A percentile compares a stretch with the other conserved stretches of the same genome.
Evolutionary conservation across 2,888 invertebrate species (phyloP).

Genomic region (Diabrotica balteata): DNA sequence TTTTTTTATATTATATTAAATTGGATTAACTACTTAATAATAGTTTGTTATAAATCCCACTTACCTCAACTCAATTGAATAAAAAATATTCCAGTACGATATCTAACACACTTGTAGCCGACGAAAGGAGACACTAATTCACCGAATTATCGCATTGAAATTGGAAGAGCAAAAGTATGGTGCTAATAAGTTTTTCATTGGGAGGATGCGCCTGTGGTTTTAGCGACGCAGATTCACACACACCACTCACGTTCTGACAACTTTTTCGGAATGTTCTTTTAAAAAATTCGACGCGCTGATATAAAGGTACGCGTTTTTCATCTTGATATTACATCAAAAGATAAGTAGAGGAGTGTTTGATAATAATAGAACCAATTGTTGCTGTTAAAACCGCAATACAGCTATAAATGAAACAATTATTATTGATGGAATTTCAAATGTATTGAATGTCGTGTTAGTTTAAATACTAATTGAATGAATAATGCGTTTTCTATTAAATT

Average conservation of each 20-base stretch:
- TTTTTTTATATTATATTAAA: no score
- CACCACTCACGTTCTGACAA: neutral
- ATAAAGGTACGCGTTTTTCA: no score
- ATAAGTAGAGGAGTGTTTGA: neutral
- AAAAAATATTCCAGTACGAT: no score
- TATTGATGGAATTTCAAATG: no score
- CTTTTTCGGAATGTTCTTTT: neutral
- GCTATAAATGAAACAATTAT: no score
- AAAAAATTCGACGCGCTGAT: neutral
- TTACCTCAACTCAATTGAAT: no score
- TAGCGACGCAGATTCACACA: constrained; percentile 3
- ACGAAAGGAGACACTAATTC: constrained; percentile 9
- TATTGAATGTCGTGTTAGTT: no score
- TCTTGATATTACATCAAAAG: neutral
- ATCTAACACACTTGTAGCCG: neutral
- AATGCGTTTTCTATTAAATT: neutral
- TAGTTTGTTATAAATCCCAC: no score
- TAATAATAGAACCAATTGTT: neutral
- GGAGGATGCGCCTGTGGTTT: constrained; percentile 3
- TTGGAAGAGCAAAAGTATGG: constrained; percentile 7
- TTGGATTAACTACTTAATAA: no score
- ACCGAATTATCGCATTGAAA: constrained; percentile 5
- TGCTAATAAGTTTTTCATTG: constrained; percentile 5
- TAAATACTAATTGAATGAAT: neutral
- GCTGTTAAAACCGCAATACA: neutral